These are phyloP conservation scores for Macropis europaea DNA, from an alignment of 2,888 invertebrate species.

Conservation along the genomic window DNA sequence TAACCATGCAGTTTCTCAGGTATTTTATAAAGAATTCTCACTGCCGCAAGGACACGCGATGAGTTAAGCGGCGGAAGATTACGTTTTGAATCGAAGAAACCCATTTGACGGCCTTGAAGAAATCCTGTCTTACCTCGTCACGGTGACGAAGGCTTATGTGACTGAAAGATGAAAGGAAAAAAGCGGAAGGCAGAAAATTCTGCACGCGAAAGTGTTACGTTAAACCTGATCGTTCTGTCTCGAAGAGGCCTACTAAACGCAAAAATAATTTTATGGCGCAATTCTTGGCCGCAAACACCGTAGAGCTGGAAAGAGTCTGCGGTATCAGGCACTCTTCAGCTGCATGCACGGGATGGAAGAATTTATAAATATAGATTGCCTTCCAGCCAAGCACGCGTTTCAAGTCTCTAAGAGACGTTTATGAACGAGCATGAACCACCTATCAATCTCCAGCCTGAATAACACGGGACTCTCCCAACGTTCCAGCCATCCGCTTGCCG, in stretches of 20 bases:
- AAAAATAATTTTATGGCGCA: background rate
- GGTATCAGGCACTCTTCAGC: no score
- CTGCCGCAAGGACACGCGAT: slow-evolving; percentile 25
- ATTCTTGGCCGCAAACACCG: background rate
- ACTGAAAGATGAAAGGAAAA: slow-evolving; percentile 1
- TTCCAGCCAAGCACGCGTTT: background rate
- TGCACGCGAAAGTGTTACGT: background rate
- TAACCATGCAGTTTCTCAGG: no score
- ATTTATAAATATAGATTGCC: slow-evolving; percentile 4
- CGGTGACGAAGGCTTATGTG: slow-evolving; percentile 22
- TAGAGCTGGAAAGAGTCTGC: no score
- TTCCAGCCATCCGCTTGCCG: no score
- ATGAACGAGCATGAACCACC: background rate
- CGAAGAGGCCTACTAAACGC: background rate
- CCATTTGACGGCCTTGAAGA: slow-evolving; percentile 50
- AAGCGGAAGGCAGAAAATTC: background rate
- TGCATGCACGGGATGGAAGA: background rate
- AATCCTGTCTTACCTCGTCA: slow-evolving; percentile 46
- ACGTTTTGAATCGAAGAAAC: slow-evolving; percentile 14
- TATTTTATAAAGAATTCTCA: no score
- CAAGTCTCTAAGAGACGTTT: background rate
- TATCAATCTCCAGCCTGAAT: background rate
- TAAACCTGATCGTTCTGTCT: background rate
- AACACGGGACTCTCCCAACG: background rate
- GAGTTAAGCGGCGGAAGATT: slow-evolving; percentile 44